phyloP scores from a whole-genome alignment of 2,797 vertebrate genomes.

The Sorex maritimensis region DNA sequence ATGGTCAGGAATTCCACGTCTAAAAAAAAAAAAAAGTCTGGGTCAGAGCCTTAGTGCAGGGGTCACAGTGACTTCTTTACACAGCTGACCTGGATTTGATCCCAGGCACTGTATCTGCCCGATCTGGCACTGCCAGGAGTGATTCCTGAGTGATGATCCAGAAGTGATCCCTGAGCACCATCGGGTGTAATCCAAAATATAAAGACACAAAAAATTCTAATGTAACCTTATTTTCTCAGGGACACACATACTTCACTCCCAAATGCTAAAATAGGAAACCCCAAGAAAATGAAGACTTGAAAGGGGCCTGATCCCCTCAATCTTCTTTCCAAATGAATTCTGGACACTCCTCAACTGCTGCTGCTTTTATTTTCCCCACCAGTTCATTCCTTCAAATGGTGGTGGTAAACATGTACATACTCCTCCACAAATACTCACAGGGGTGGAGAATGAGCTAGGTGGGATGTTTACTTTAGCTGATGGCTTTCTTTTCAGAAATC shows the following conservation, averaged over 20 bases:
- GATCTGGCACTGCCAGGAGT: too few species aligned
- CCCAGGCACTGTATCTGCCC: too few species aligned
- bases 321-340: not conserved
- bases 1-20: not conserved
- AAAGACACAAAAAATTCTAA: too few species aligned
- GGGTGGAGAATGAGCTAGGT: not conserved
- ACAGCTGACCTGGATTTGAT: too few species aligned
- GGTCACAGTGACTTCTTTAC: too few species aligned
- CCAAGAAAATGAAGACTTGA: not conserved
- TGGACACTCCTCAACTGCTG: not conserved
- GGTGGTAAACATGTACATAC: not conserved
- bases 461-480: not conserved
- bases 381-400: not conserved
- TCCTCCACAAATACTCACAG: not conserved
- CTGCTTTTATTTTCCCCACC: not conserved
- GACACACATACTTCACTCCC: not conserved
- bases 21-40: too few species aligned
- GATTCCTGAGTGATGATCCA: too few species aligned
- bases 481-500: constrained; percentile 68
- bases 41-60: too few species aligned
- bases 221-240: not conserved
- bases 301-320: not conserved
- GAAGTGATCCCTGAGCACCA: too few species aligned
- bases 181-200: too few species aligned
- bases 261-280: not conserved